A percentile compares a stretch with the other conserved stretches of the same genome.
Evolutionary conservation across 2,797 vertebrate species (phyloP).

Genomic region (Liasis olivaceus): DNA sequence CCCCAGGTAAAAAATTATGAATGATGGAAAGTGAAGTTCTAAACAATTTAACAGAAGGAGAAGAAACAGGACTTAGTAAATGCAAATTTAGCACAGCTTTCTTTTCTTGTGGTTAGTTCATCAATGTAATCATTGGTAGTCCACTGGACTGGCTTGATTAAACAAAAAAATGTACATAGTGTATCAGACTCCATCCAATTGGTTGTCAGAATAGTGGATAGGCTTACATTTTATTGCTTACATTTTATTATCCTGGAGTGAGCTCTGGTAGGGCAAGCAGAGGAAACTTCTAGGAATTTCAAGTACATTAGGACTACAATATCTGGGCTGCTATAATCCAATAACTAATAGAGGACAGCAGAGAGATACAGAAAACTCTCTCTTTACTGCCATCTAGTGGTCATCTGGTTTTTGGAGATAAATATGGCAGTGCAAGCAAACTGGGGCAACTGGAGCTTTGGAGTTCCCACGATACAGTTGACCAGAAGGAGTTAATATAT

Average conservation of each 20-base stretch:
- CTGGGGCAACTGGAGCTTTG: too few relatives aligned
- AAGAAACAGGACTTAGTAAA: background rate
- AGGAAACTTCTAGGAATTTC: background rate
- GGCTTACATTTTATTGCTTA: background rate
- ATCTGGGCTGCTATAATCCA: too few relatives aligned
- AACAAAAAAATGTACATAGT: too few relatives aligned
- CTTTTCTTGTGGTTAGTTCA: background rate
- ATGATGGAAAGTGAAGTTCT: conserved; percentile 21
- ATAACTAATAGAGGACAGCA: too few relatives aligned
- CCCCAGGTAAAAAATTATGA: conserved; percentile 34
- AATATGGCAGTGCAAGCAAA: too few relatives aligned
- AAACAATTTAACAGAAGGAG: conserved; percentile 2
- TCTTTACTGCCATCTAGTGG: too few relatives aligned
- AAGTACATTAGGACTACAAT: too few relatives aligned
- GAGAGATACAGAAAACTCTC: too few relatives aligned
- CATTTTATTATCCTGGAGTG: background rate
- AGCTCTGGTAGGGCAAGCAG: background rate
- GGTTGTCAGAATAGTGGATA: background rate
- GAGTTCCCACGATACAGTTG: too few relatives aligned
- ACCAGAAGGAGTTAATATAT: too few relatives aligned
- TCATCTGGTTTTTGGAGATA: too few relatives aligned
- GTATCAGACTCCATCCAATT: background rate
- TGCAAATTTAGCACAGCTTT: background rate
- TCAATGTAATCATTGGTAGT: background rate
- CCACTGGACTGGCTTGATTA: background rate